Evolutionary conservation across 2,888 invertebrate genomes (phyloP).

Genomic region (Atrina japonica): DNA sequence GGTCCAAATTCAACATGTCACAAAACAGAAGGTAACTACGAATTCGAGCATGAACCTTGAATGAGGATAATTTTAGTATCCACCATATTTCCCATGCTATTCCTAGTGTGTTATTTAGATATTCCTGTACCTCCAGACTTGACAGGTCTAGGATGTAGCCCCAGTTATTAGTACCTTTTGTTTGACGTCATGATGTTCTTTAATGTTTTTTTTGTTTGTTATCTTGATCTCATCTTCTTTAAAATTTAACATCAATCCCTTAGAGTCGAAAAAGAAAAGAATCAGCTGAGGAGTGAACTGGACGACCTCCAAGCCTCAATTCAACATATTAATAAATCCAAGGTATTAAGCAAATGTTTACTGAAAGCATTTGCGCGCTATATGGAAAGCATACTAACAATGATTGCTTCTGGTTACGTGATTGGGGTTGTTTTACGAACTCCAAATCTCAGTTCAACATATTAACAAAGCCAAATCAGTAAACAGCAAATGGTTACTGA

Average conservation of each 20-base stretch:
- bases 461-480: conserved; percentile 99
- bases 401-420: neutral
- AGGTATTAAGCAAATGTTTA: conserved; percentile 85
- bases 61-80: neutral
- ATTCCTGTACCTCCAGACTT: neutral
- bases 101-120: no score
- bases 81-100: neutral
- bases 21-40: conserved; percentile 95
- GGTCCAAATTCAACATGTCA: conserved; percentile 97
- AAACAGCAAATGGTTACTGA: no score
- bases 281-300: conserved; percentile 97
- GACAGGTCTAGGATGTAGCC: no score
- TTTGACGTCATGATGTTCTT: neutral
- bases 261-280: conserved; percentile 98
- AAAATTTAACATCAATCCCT: neutral
- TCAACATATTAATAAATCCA: conserved; percentile 99
- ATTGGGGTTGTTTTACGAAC: no score
- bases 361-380: no score
- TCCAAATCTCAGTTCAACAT: conserved; percentile 97
- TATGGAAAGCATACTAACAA: no score
- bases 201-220: conserved; percentile 6
- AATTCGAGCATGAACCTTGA: neutral
- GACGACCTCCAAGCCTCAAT: conserved; percentile 98
- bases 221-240: no score
- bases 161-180: neutral